A percentile compares a stretch with the other conserved stretches of the same genome.
Evolutionary conservation across 2,113 vertebrate species (phyloP).

Genomic region (Tenebrosternarchus preto): DNA sequence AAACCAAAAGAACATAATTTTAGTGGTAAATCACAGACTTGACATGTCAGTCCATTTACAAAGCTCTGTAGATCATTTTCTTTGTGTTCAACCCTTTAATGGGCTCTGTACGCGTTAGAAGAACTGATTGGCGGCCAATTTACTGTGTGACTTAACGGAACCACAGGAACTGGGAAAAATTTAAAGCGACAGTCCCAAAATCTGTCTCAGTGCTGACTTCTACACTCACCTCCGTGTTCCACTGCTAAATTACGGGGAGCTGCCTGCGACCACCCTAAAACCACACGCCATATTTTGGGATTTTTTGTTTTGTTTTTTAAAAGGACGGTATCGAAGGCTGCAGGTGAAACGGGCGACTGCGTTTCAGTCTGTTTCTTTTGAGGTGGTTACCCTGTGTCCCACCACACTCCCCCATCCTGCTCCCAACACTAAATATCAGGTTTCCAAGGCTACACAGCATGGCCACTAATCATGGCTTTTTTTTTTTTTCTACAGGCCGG

Average conservation of each 20-base stretch:
- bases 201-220: conserved; percentile 21
- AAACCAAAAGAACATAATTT: too few relatives aligned
- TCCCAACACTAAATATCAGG: conserved; percentile 57
- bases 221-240: not conserved
- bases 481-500: conserved; percentile 4
- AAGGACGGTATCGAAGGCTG: conserved; percentile 26
- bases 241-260: conserved; percentile 24
- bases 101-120: conserved; percentile 1
- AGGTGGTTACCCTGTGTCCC: conserved; percentile 41
- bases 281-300: conserved; percentile 29
- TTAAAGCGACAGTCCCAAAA: conserved; percentile 32
- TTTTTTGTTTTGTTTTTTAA: too few relatives aligned
- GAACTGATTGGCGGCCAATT: conserved; percentile 4
- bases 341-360: conserved; percentile 47
- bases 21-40: not conserved
- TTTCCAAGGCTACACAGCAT: conserved; percentile 67
- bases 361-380: conserved; percentile 58
- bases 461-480: conserved; percentile 57
- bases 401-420: conserved; percentile 30
- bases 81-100: conserved; percentile 11
- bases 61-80: conserved; percentile 1
- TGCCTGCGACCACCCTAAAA: conserved; percentile 23
- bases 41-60: conserved; percentile 3
- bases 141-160: conserved; percentile 31
- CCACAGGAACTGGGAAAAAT: conserved; percentile 29